Evolutionary conservation across 2,888 invertebrate species (phyloP), one percentile per base, ranked within the genome.

Genomic region (Drosophila mayaguana): DNA sequence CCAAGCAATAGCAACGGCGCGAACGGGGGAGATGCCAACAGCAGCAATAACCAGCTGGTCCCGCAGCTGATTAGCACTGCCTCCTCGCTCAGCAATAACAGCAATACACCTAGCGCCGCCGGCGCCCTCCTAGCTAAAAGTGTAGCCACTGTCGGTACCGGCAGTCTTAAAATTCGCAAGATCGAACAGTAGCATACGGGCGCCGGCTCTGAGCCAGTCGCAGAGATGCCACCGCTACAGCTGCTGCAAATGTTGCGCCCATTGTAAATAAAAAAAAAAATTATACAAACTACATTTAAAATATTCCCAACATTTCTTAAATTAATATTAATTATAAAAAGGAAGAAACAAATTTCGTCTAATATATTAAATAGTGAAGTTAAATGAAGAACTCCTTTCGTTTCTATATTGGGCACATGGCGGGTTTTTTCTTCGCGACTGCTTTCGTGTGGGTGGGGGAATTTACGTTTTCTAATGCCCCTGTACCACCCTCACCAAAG

Each of bases 111-210:
- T 8, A 6, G 32, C 7, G 34, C 14, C 16, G 34, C 20, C 12
- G 40, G 61, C n/a, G 1, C 60, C 0, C 65, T 81, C 1, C n/a
- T 84, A 3, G 2, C 69, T 0, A 64, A 56, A 5, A 57, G 85
- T 0, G 72, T 73, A 7, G 40, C 74, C 5, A 76, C 72, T 55
- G 78, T 77, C 11, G 63, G 68, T 28, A 55, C 48, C 20, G 79
- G 87, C 8, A 67, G 75, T 32, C 78, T 91, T 1, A 90, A 90
- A 67, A 90, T 91, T 63, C 84, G 90, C 25, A 90, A 90, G 72
- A 78, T 90, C 14, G 90, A 90, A 7, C 89, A 80, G 61, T 90
- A 88, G 72, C 63, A 77, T 28, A 18, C 63, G 71, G 61, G 32
- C 20, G 12, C 63, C 22, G 40, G 38, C 28, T 32, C 63, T 14